phyloP scores from a whole-genome alignment of 64 coral and sea anemone genomes.

The Catalaphyllia jardinei region DNA sequence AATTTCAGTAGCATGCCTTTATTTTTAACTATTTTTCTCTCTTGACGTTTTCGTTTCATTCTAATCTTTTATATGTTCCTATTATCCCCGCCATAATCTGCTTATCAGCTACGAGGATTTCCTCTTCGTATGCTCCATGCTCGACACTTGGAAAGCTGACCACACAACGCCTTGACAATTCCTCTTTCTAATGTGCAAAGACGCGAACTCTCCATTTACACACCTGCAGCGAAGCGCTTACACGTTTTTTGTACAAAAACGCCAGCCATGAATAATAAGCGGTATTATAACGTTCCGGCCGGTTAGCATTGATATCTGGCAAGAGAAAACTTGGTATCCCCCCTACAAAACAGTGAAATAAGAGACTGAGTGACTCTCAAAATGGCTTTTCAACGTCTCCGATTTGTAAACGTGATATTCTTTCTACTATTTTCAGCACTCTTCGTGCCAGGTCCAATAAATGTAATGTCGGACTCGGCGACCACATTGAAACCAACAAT shows the following conservation, averaged over 20 bases:
- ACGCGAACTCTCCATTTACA: neutral
- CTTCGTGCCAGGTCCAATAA: neutral
- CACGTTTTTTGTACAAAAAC: neutral
- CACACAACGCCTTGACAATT: neutral
- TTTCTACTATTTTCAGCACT: neutral
- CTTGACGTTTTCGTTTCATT: neutral
- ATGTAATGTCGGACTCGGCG: neutral
- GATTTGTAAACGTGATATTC: neutral
- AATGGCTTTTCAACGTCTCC: neutral
- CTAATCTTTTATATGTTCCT: neutral
- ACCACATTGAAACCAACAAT: neutral
- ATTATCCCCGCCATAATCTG: neutral
- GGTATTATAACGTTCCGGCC: neutral
- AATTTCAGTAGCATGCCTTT: no score
- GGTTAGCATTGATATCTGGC: neutral
- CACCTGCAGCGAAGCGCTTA: neutral
- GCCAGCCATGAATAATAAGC: neutral
- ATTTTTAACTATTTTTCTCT: neutral
- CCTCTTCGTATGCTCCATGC: neutral
- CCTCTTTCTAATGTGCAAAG: neutral
- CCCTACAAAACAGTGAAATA: neutral
- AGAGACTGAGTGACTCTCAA: neutral
- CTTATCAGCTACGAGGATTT: neutral
- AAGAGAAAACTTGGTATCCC: neutral
- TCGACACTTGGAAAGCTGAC: constrained; percentile 23